Evolutionary conservation across 2,797 vertebrate species (phyloP), one percentile per base, ranked within the genome.

Genomic region (Macrochelys suwanniensis): DNA sequence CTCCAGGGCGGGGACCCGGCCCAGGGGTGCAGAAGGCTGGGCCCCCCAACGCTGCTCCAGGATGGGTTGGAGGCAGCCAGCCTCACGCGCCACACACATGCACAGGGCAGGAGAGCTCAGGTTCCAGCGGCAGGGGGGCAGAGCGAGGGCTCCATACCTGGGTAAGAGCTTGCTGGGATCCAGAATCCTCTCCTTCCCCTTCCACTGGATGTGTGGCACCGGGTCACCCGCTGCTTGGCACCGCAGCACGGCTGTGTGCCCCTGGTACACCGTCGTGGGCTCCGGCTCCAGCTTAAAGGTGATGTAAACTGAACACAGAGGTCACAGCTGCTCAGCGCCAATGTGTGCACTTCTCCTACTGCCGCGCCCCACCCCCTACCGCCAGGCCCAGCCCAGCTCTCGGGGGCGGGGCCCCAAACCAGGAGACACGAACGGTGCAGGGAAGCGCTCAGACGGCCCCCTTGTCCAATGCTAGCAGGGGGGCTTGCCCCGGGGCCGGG

Each of bases 181-280:
- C 97, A 99, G 94, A 84, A 98, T 98, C 90, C 98, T 99, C 96
- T 99, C 99, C 95, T 99, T 99, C 90, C 99, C 98, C 90, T 99
- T 99, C 99, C 99, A 99, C 94, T 99, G 99, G 95, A 99, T 99
- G 92, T 99, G 98, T 0, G 99, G 99, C 82, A 98, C 91, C 0
- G 99, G 99, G 96, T 99, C 99, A 0, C 99, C 99, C 6, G 98
- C 98, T 65, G 99, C 99, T 98, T 99, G 99, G 87, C 99, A 99
- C 97, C 99, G 99, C 95, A 99, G 98, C 95, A 99, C 97, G 54
- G 99, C 99, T 0, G 99, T 99, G 98, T 99, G 99, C 8, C 99
- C 99, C 95, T 99, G 99, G 97, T 99, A 99, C 94, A 99, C 99
- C 0, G 99, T 99, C 0, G 98, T 99, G 82, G 99, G 98, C 96